Conservation (phyloP, 1,140 invertebrate genomes). For the Drosophila varians region DNA sequence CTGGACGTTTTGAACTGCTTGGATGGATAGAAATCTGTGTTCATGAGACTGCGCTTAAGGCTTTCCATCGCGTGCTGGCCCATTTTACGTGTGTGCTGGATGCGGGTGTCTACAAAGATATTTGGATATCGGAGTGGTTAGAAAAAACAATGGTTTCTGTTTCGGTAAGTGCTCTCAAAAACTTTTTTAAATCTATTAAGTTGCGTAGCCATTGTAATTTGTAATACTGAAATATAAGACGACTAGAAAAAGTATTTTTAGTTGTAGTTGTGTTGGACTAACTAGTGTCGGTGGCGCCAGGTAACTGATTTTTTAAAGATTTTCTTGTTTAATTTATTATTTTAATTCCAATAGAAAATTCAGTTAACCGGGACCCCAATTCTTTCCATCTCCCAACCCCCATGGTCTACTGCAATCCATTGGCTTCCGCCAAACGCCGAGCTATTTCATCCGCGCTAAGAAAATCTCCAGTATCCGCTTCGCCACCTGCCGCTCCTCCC, state of each 20-base stretch:
- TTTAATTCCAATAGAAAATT: neutral
- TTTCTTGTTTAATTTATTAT: neutral
- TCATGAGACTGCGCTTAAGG: slow-evolving; percentile 57
- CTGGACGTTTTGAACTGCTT: slow-evolving; percentile 59
- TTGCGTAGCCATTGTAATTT: slow-evolving; percentile 27
- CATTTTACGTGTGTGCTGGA: slow-evolving; percentile 39
- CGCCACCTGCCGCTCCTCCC: slow-evolving; percentile 84
- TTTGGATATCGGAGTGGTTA: slow-evolving; percentile 24
- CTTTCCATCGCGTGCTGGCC: slow-evolving; percentile 48
- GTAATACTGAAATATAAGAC: slow-evolving; percentile 75
- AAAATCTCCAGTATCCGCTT: slow-evolving; percentile 87
- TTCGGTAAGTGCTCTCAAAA: slow-evolving; percentile 13
- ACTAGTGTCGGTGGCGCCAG: slow-evolving; percentile 5
- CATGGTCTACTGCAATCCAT: slow-evolving; percentile 55
- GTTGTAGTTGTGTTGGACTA: slow-evolving; percentile 26
- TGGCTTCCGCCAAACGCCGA: slow-evolving; percentile 69
- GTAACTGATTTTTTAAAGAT: slow-evolving; percentile 13
- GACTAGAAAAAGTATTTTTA: slow-evolving; percentile 53
- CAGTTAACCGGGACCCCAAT: slow-evolving; percentile 1
- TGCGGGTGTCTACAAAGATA: slow-evolving; percentile 60
- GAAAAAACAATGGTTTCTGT: slow-evolving; percentile 7
- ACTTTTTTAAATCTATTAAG: slow-evolving; percentile 11
- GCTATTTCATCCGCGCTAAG: slow-evolving; percentile 78
- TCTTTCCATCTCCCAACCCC: neutral
- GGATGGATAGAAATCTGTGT: slow-evolving; percentile 39